These are phyloP conservation scores for Gastrophysa polygoni DNA, from an alignment of 2,888 invertebrate genomes.

Conservation along the genomic window DNA sequence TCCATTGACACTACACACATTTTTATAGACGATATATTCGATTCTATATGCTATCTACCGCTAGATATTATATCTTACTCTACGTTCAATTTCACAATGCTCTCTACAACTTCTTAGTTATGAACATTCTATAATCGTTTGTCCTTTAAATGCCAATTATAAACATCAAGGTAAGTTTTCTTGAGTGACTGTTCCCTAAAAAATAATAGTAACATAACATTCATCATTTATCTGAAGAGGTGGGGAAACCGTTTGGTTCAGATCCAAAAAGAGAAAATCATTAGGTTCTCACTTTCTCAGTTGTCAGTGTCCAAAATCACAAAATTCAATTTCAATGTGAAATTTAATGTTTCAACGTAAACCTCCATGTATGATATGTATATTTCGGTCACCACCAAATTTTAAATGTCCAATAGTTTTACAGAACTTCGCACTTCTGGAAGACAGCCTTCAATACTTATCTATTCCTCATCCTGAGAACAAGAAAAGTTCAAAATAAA, in stretches of 20 bases:
- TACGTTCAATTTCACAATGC: slow-evolving; percentile 54
- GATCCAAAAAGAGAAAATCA: slow-evolving; percentile 15
- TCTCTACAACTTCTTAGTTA: slow-evolving; percentile 38
- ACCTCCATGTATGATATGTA: background rate
- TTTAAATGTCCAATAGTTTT: background rate
- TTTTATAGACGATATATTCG: slow-evolving; percentile 56
- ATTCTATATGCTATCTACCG: slow-evolving; percentile 57
- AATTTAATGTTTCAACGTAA: slow-evolving; percentile 10
- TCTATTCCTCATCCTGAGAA: background rate
- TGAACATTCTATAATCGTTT: slow-evolving; percentile 31
- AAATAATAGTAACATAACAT: slow-evolving; percentile 2
- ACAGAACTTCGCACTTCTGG: background rate
- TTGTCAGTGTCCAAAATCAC: too few species aligned
- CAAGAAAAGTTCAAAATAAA: background rate
- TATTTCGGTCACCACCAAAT: background rate
- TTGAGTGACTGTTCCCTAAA: slow-evolving; percentile 1
- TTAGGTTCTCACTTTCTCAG: too few species aligned
- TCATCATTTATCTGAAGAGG: background rate
- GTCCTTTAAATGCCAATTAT: slow-evolving; percentile 39
- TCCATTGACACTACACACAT: slow-evolving; percentile 58
- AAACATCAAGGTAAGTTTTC: slow-evolving; percentile 33
- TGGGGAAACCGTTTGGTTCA: slow-evolving; percentile 12
- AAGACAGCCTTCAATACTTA: background rate
- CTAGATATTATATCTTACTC: slow-evolving; percentile 55
- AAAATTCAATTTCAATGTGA: background rate